These are phyloP conservation scores for Mythimna vitellina DNA, from an alignment of 2,888 invertebrate genomes.

Conservation along the genomic window DNA sequence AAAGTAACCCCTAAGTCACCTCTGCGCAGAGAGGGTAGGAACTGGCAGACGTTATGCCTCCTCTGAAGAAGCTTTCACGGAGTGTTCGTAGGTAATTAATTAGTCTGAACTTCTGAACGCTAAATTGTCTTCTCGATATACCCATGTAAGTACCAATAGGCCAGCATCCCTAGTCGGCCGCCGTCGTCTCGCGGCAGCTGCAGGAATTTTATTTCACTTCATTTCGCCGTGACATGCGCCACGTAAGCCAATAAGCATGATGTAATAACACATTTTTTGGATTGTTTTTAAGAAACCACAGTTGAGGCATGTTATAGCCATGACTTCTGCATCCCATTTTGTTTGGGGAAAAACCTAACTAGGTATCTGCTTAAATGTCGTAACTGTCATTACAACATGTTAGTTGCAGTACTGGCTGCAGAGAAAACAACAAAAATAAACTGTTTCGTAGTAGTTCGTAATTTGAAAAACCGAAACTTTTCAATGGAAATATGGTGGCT, in stretches of 20 bases:
- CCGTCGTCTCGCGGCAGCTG: conserved; percentile 38
- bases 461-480: neutral
- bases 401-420: neutral
- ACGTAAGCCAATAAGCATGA: conserved; percentile 42
- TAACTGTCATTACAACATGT: too few relatives aligned
- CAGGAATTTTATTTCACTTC: conserved; percentile 61
- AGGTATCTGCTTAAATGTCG: neutral
- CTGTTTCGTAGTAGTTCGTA: neutral
- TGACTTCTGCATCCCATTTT: conserved; percentile 10
- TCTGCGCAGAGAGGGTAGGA: neutral
- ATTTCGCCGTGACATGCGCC: conserved; percentile 45
- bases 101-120: neutral
- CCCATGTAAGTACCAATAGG: neutral
- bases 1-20: too few relatives aligned
- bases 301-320: conserved; percentile 10
- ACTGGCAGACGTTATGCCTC: neutral
- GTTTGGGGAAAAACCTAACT: neutral
- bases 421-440: neutral
- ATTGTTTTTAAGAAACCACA: conserved; percentile 40
- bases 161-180: conserved; percentile 22
- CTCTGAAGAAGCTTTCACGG: too few relatives aligned
- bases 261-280: conserved; percentile 46
- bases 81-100: too few relatives aligned
- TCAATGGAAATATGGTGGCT: neutral
- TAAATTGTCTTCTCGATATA: neutral